Base-by-base conservation (phyloP, 1,140 invertebrate species). In the Temnothorax curvispinosus region DNA sequence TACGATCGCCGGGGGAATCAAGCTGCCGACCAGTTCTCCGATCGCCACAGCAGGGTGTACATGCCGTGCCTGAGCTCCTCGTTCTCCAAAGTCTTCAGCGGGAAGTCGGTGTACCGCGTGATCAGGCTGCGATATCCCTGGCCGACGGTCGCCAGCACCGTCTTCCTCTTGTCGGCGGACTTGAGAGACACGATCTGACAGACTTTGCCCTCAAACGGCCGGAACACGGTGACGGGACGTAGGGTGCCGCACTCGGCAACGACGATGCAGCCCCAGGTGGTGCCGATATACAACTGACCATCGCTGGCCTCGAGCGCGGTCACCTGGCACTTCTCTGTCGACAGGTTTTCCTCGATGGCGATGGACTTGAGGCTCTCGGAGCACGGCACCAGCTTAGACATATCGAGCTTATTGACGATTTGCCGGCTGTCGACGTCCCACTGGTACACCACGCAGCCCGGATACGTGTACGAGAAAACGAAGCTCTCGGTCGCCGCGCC, bases 291-390 rank as follows among this genome's bases (percentile, higher is more conserved):
- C 9, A 99, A 94, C 85, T 97, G 96, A 76, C 96, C 96, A 65
- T 96, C 96, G 87, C 97, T 95, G 27, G 97, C 95, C 78, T 97
- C 97, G 81, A 99, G 93, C 52, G 97, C 97, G 13, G 98, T 98
- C 27, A 99, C 98, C 93, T 98, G 97, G 91, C 98, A 98, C 89
- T 97, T 96, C 47, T 97, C 97, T 3, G 97, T 97, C 64, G 97
- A 98, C 0, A 98, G 96, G 93, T 98, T 97, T 91, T 99, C 98
- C 94, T 99, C 98, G 88, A 99, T 98, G 50, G 98, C 97, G 80
- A 99, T 99, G 15, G 98, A 98, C 92, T 98, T 98, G 18, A 99
- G 95, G 91, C 98, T 98, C 94, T 99, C 98, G 2, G 98, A 98
- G 93, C 98, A 99, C 18, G 98, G 98, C 72, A 98, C 97, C 75